Evolutionary conservation across 1,140 invertebrate species (phyloP).

Genomic region (Drosophila nebulosa): DNA sequence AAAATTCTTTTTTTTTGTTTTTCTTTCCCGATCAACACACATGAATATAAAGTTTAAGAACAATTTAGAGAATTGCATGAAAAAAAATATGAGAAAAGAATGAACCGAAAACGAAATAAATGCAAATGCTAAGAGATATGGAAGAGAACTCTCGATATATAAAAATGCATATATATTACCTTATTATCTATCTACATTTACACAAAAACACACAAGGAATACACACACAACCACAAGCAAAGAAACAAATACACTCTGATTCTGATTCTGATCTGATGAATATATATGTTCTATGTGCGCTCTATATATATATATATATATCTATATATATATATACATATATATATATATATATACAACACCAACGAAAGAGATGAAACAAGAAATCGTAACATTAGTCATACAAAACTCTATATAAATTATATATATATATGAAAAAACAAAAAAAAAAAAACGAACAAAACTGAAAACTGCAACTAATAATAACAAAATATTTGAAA

Average conservation of each 20-base stretch:
- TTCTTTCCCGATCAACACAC: neutral
- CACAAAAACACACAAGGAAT: slow-evolving; percentile 35
- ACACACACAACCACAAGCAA: slow-evolving; percentile 40
- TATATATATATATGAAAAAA: slow-evolving; percentile 50
- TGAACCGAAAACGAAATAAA: slow-evolving; percentile 2
- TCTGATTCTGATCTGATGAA: slow-evolving; percentile 53
- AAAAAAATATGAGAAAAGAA: neutral
- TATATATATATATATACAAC: slow-evolving; percentile 5
- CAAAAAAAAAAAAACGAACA: slow-evolving; percentile 38
- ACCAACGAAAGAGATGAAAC: neutral
- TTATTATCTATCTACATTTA: slow-evolving; percentile 33
- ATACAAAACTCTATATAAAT: slow-evolving; percentile 37
- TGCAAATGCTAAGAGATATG: slow-evolving; percentile 19
- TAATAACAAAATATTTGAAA: slow-evolving; percentile 45
- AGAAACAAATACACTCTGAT: slow-evolving; percentile 21
- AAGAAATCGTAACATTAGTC: slow-evolving; percentile 57
- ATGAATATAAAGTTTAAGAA: neutral
- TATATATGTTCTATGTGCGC: slow-evolving; percentile 72
- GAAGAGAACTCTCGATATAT: slow-evolving; percentile 16
- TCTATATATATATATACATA: neutral
- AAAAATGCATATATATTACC: slow-evolving; percentile 37
- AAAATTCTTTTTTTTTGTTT: neutral
- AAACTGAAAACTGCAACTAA: slow-evolving; percentile 41
- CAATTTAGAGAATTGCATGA: neutral
- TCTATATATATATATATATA: neutral